Evolutionary conservation across 2,113 vertebrate genomes (phyloP).

Genomic region (Heterotilapia buettikoferi): DNA sequence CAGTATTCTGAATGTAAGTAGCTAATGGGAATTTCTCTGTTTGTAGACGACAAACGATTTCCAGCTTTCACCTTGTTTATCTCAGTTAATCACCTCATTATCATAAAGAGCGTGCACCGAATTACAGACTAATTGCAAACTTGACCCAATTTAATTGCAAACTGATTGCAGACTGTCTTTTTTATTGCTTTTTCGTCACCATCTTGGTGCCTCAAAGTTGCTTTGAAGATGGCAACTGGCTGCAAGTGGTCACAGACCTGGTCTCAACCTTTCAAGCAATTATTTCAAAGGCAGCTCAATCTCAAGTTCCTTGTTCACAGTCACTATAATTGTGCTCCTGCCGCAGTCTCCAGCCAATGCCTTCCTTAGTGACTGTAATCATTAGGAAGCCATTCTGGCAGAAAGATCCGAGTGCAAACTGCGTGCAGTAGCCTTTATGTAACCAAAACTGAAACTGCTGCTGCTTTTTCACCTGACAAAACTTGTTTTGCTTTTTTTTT

Average conservation of each 20-base stretch:
- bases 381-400: neutral
- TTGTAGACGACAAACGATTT: neutral
- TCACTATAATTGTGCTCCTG: neutral
- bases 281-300: neutral
- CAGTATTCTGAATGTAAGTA: neutral
- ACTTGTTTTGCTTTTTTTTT: neutral
- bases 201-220: neutral
- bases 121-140: neutral
- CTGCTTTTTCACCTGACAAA: neutral
- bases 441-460: neutral
- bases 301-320: neutral
- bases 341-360: neutral
- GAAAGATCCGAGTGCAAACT: neutral
- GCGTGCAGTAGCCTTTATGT: neutral
- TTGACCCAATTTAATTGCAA: neutral
- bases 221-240: neutral
- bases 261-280: neutral
- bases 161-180: neutral
- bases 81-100: neutral
- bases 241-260: neutral
- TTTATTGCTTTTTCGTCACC: rapidly evolving
- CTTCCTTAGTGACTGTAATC: neutral
- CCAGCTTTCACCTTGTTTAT: neutral
- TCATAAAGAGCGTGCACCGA: neutral
- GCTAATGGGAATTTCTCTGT: neutral